phyloP scores from a whole-genome alignment of 2,113 vertebrate species.

The Galeopterus variegatus region DNA sequence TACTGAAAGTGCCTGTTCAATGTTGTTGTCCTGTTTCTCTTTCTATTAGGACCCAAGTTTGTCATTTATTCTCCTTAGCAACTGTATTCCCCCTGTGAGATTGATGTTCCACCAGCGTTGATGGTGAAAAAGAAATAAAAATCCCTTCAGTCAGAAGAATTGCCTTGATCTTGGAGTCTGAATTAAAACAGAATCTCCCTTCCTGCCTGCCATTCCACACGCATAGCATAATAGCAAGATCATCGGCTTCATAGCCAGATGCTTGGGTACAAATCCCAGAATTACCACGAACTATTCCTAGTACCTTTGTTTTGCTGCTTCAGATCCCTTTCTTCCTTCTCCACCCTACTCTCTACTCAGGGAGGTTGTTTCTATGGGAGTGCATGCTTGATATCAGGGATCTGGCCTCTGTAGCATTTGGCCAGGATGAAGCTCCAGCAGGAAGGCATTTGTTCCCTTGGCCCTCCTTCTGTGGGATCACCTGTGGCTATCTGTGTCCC shows the following conservation, averaged over 20 bases:
- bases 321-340: not conserved
- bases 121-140: constrained; percentile 11
- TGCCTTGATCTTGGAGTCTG: not conserved
- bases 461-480: not conserved
- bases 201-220: not conserved
- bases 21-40: not conserved
- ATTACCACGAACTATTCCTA: not conserved
- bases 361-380: not conserved
- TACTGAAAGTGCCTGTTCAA: not conserved
- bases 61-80: not conserved
- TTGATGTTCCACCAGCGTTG: not conserved
- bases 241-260: not conserved
- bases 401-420: not conserved
- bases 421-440: not conserved
- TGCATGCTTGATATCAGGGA: not conserved
- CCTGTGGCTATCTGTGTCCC: not conserved
- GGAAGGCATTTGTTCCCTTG: not conserved
- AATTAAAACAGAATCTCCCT: not conserved
- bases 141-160: not conserved
- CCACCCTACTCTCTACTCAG: not conserved
- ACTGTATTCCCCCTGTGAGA: not conserved
- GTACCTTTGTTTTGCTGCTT: not conserved
- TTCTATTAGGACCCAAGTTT: not conserved
- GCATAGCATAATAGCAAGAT: not conserved
- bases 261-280: not conserved